Evolutionary conservation across 2,888 invertebrate species (phyloP).

Genomic region (Drosophila hamatofila): DNA sequence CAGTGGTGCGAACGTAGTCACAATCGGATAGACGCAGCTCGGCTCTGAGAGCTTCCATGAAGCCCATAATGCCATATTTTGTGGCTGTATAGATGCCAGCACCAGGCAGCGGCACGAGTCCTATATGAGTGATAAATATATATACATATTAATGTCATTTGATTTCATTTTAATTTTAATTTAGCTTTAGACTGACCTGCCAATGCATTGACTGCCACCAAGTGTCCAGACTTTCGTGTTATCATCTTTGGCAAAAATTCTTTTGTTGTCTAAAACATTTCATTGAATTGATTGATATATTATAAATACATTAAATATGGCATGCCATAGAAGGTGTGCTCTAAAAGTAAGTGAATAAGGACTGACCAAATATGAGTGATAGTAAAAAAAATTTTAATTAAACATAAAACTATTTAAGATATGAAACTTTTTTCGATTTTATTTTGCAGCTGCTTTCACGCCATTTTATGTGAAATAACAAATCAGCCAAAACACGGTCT

Average conservation of each 20-base stretch:
- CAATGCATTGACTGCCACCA: constrained; percentile 85
- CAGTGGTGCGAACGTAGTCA: constrained; percentile 83
- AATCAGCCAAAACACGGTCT: too few relatives aligned
- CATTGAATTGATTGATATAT: background rate
- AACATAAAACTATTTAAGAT: too few relatives aligned
- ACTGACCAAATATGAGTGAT: too few relatives aligned
- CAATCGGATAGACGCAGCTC: constrained; percentile 84
- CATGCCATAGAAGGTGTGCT: background rate
- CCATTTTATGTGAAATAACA: too few relatives aligned
- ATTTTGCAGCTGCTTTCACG: too few relatives aligned
- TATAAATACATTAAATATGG: background rate
- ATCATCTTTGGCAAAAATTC: constrained; percentile 86
- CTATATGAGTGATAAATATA: constrained; percentile 42
- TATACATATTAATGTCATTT: background rate
- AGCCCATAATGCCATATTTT: constrained; percentile 85
- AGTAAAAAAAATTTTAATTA: too few relatives aligned
- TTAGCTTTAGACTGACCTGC: constrained; percentile 70
- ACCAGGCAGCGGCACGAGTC: constrained; percentile 82
- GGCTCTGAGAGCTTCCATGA: constrained; percentile 84
- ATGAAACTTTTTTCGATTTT: too few relatives aligned
- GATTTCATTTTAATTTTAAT: background rate
- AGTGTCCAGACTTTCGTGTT: constrained; percentile 84
- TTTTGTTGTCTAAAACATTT: constrained; percentile 82
- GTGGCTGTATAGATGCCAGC: constrained; percentile 85
- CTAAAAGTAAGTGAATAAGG: too few relatives aligned